These are phyloP conservation scores for Chanos chanos DNA, from an alignment of 2,797 vertebrate species.

Conservation along the genomic window DNA sequence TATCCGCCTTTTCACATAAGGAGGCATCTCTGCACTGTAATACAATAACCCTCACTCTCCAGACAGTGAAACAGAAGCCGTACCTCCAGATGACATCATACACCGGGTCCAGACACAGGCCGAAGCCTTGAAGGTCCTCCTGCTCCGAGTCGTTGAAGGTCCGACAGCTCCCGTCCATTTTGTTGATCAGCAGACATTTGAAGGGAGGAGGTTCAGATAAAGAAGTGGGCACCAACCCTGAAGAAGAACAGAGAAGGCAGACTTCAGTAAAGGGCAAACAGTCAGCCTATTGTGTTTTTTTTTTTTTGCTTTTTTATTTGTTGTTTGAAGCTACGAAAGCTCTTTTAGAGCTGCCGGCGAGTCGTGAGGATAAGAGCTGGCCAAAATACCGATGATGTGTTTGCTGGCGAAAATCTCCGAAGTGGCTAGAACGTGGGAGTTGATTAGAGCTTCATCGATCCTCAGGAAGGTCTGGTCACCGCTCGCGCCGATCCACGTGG, in stretches of 20 bases:
- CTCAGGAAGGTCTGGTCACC: slow-evolving; percentile 97
- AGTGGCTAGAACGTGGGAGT: slow-evolving; percentile 95
- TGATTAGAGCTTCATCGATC: slow-evolving; percentile 98
- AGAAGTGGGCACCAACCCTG: slow-evolving; percentile 92
- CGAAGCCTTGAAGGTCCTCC: slow-evolving; percentile 96
- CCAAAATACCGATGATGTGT: slow-evolving; percentile 85
- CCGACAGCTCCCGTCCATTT: slow-evolving; percentile 97
- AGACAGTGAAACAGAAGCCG: slow-evolving; percentile 37
- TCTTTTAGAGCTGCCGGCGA: background rate
- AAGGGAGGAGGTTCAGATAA: slow-evolving; percentile 95
- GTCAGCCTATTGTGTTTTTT: background rate
- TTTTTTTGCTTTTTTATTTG: no score
- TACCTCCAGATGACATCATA: slow-evolving; percentile 99
- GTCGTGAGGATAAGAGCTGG: background rate
- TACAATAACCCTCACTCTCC: background rate
- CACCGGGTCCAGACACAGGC: slow-evolving; percentile 95
- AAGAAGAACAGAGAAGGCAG: background rate
- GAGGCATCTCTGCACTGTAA: no score
- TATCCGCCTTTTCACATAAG: no score
- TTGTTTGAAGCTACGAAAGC: background rate
- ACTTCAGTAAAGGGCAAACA: background rate
- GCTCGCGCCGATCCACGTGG: slow-evolving; percentile 97
- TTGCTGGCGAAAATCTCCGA: slow-evolving; percentile 99
- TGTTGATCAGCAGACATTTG: slow-evolving; percentile 98
- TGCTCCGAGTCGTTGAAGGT: slow-evolving; percentile 99